Evolutionary conservation across 2,888 invertebrate genomes (phyloP), one percentile per base, ranked within the genome.

Genomic region (Phyto melanocephala): DNA sequence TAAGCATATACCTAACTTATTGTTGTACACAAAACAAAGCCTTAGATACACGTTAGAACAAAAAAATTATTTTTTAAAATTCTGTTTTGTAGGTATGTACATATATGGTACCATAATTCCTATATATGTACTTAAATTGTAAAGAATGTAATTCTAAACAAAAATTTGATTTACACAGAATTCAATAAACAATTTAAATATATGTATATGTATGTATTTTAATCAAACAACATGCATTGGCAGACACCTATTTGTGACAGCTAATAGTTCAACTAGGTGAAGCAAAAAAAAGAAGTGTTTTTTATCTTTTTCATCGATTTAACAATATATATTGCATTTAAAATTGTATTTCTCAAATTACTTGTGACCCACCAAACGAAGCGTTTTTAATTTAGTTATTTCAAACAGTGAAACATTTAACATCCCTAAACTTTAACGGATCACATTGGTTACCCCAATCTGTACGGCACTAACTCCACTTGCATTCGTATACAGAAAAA

Each of bases 231-330:
- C 11, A 13, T 33, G 7, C 15, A 63, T 15, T 45, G 13, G 20
- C 11, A 10, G 22, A 6, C 42, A 35, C 6, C 28, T 37, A 58
- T 71, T 68, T 67, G 40, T 81, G 72, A 56, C 72, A 72, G 54
- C 37, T 56, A 62, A 50, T 72, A 54, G 33, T 62, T 52, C 37
- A 81, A 68, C 20, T 56, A 62, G 67, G 47, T 72, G 54, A 40
- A 62, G 11, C 11, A 5, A 37, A 58, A 58, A 76, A 56, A 11
- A 68, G 22, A 10, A 67, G 79, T 86, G 84, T 70, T 28, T 81
- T 81, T 68, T 67, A 85, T 85, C 86, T 80, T 84, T 81, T 83
- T 85, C 84, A 89, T 89, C 90, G 90, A 89, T 89, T 89, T 87
- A 89, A 89, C 89, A 89, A 89, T 35, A 52, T 20, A 35, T 47